Evolutionary conservation across 2,888 invertebrate genomes (phyloP), one percentile per base, ranked within the genome.

Genomic region (Elegia similella): DNA sequence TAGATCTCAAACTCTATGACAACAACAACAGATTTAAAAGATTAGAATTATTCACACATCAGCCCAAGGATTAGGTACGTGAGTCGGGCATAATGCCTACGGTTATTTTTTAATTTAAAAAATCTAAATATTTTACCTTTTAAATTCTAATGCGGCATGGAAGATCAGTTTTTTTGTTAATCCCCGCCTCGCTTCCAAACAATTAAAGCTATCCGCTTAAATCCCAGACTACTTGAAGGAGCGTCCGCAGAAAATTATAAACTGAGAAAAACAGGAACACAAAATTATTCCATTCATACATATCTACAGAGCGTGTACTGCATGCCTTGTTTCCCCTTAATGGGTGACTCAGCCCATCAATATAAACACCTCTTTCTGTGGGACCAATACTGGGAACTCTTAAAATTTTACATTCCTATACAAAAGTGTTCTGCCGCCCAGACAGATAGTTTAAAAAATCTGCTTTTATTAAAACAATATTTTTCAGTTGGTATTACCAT

Each of bases 191-290:
- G 72, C 75, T 83, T 85, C 80, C 84, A 79, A 81, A 87, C 86
- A 88, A 85, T 87, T 86, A 86, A 85, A 84, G 78, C 77, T 82
- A 82, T 78, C 83, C 78, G 80, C 76, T 80, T 80, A 80, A 78
- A 76, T 72, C 78, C 75, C 67, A 58, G 68, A 72, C 71, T 70
- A 73, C 73, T 76, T 76, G 67, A 58, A 52, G 80, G 78, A 84
- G 61, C 56, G 84, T 72, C 63, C 46, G 72, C 75, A 80, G 54
- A 70, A 66, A 69, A 68, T 34, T 50, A 15, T 3, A 12, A 13
- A 10, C 6, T 6, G 6, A 46, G 1, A 6, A 7, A 30, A 30
- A 30, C 30, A 7, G 3, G 7, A 30, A 30, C 6, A 6, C 30
- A 7, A 30, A 30, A 6, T 30, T 3, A 30, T 30, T 6, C n/a